phyloP scores from a whole-genome alignment of 2,888 invertebrate genomes.

The Anagyrus pseudococci region DNA sequence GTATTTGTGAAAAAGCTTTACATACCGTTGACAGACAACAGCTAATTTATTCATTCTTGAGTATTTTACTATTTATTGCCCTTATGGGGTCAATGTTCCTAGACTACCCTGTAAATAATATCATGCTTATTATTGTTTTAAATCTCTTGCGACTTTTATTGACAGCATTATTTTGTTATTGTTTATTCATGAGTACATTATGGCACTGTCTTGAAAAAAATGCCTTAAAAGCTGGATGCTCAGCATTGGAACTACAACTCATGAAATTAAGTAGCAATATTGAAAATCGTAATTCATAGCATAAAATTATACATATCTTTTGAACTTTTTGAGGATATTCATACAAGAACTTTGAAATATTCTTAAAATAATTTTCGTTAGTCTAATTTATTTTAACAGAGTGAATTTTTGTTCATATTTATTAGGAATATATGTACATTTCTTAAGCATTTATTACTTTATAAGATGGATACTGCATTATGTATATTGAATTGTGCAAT shows the following conservation, averaged over 20 bases:
- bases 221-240: conserved; percentile 77
- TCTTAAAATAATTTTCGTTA: not conserved
- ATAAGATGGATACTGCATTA: no score
- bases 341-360: not conserved
- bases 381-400: not conserved
- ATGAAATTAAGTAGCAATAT: conserved; percentile 46
- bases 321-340: not conserved
- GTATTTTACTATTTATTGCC: conserved; percentile 64
- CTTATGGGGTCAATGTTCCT: conserved; percentile 54
- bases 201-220: conserved; percentile 85
- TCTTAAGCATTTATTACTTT: not conserved
- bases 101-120: conserved; percentile 46
- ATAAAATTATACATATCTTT: not conserved
- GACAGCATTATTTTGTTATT: conserved; percentile 72
- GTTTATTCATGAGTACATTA: conserved; percentile 78
- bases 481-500: no score
- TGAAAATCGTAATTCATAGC: conserved; percentile 35
- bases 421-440: not conserved
- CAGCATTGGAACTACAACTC: conserved; percentile 70
- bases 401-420: not conserved
- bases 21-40: conserved; percentile 64
- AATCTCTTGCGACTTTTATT: conserved; percentile 70
- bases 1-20: conserved; percentile 68
- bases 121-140: conserved; percentile 60
- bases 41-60: conserved; percentile 65